These are phyloP conservation scores for Melieria picta DNA, from an alignment of 2,888 invertebrate genomes.

Conservation along the genomic window DNA sequence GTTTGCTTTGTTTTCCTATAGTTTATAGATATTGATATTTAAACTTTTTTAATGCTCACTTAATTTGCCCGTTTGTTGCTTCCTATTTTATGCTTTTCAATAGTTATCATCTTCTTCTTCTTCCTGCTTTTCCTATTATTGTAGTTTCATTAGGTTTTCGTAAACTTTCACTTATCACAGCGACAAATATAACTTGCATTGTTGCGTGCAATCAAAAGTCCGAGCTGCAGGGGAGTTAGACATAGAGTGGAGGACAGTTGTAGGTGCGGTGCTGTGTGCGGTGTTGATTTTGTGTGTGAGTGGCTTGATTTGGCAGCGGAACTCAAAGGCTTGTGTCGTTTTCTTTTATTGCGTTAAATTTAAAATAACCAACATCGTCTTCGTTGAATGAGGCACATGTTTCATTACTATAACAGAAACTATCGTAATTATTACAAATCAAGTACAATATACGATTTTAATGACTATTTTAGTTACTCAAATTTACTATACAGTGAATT, in stretches of 20 bases:
- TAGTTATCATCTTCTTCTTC: too few species aligned
- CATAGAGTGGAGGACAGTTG: too few species aligned
- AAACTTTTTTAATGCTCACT: too few species aligned
- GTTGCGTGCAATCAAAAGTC: too few species aligned
- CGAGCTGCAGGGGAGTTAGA: too few species aligned
- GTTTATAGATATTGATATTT: too few species aligned
- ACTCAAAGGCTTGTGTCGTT: background rate
- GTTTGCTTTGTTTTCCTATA: too few species aligned
- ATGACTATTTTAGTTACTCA: background rate
- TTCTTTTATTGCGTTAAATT: slow-evolving; percentile 14
- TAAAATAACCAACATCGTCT: slow-evolving; percentile 11
- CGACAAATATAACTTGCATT: background rate
- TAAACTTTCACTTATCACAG: slow-evolving; percentile 17
- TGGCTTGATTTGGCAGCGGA: background rate
- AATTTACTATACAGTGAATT: background rate
- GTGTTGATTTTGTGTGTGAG: background rate
- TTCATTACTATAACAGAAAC: slow-evolving; percentile 4
- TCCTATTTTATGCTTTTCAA: too few species aligned
- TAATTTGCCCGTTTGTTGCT: too few species aligned
- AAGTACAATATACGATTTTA: background rate
- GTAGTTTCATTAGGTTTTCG: too few species aligned
- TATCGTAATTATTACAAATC: background rate
- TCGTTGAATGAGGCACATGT: slow-evolving; percentile 31
- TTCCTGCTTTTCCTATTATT: too few species aligned
- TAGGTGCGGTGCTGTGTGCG: background rate